Percentiles rank a stretch among this genome's conserved stretches.
Evolutionary conservation across 2,888 invertebrate genomes (phyloP).

Genomic region (Cephalotes varians): DNA sequence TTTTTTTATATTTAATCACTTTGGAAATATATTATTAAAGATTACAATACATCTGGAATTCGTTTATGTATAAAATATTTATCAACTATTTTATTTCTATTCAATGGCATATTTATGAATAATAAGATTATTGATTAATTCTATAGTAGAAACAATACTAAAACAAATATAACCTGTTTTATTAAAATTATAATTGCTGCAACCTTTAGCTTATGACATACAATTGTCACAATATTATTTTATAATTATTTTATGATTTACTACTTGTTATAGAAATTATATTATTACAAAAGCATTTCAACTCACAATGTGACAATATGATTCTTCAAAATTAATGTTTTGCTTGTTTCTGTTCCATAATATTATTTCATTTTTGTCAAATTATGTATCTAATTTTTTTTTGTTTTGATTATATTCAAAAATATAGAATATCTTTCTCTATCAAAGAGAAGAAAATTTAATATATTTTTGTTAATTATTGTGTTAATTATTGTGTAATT

Average conservation of each 20-base stretch:
- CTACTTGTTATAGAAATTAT: slow-evolving; percentile 35
- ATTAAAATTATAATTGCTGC: slow-evolving; percentile 23
- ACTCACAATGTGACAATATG: slow-evolving; percentile 34
- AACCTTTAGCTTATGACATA: neutral
- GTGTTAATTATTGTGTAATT: neutral
- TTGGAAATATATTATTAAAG: neutral
- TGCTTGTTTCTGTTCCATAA: neutral
- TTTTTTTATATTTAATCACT: neutral
- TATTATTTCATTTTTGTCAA: slow-evolving; percentile 25
- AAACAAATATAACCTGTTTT: neutral
- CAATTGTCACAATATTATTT: slow-evolving; percentile 11
- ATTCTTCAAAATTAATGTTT: slow-evolving; percentile 32
- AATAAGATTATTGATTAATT: slow-evolving; percentile 17
- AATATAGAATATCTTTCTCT: neutral
- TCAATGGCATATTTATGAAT: neutral
- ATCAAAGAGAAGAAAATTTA: neutral
- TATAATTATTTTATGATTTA: slow-evolving; percentile 36
- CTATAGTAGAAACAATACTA: neutral
- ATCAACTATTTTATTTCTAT: neutral
- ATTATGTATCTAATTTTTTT: neutral
- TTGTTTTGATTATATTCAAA: slow-evolving; percentile 9
- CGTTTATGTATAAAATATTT: neutral
- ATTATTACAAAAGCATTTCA: slow-evolving; percentile 32
- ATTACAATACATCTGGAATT: neutral
- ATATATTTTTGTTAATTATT: neutral